A percentile compares a stretch with the other conserved stretches of the same genome.
phyloP scores from a whole-genome alignment of 2,888 invertebrate species.

The Agrotis segetum region DNA sequence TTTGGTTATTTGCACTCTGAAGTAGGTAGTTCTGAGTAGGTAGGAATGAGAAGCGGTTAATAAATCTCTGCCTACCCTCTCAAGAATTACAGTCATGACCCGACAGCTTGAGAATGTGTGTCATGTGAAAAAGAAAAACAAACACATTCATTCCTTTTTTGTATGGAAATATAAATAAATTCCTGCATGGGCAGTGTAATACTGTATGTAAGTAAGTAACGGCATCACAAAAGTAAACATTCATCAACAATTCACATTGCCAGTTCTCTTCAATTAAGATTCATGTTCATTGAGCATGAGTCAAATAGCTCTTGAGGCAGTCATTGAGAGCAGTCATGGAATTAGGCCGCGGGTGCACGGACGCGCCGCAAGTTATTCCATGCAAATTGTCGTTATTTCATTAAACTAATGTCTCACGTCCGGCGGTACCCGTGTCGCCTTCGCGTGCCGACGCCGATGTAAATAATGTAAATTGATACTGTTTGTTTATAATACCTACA shows the following conservation, averaged over 20 bases:
- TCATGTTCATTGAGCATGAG: conserved; percentile 87
- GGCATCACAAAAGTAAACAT: conserved; percentile 62
- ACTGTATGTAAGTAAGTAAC: conserved; percentile 51
- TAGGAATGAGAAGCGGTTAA: not conserved
- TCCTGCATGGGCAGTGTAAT: conserved; percentile 30
- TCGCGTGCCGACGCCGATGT: conserved; percentile 73
- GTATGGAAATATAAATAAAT: conserved; percentile 48
- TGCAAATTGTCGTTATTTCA: conserved; percentile 85
- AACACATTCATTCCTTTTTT: conserved; percentile 43
- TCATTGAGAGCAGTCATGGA: conserved; percentile 82
- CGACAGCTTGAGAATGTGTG: conserved; percentile 46
- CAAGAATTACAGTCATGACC: conserved; percentile 31
- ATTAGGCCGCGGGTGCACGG: conserved; percentile 60
- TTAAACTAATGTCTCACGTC: conserved; percentile 84
- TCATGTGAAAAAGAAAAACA: conserved; percentile 46
- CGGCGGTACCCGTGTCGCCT: conserved; percentile 79
- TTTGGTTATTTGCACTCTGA: conserved; percentile 4
- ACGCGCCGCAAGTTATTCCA: conserved; percentile 66
- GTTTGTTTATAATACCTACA: conserved; percentile 45
- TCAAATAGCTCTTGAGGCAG: conserved; percentile 75
- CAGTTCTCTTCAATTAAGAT: conserved; percentile 84
- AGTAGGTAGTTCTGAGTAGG: not conserved
- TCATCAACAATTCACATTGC: conserved; percentile 74
- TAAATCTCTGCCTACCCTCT: conserved; percentile 37
- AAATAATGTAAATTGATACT: conserved; percentile 63